Evolutionary conservation across 1,140 invertebrate genomes (phyloP), one percentile per base, ranked within the genome.

Genomic region (Drosophila miranda): DNA sequence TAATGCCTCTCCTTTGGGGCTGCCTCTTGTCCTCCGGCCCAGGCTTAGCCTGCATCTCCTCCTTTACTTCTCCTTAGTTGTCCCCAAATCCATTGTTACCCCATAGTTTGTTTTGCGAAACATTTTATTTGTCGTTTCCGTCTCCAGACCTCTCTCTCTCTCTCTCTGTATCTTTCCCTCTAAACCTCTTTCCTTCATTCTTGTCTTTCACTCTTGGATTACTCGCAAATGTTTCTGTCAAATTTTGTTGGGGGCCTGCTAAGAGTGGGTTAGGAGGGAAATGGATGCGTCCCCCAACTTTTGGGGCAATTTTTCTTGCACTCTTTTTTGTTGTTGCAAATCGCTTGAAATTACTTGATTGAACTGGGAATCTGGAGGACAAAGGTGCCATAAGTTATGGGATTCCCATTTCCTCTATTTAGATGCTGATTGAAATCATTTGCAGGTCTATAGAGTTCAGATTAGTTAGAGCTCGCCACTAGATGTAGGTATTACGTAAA

Each of bases 1-100:
- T 87, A 86, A 84, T 84, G 82, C 72, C 66, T 57, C 68, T 67
- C 57, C 74, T 77, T 73, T 76, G 69, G 62, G 78, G 78, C 26
- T 64, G 55, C 16, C 67, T 48, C 61, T 50, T 26, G 9, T 38
- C 11, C 34, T 38, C 11, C 34, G 5, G 34, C 11, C 3, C 34
- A 13, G 34, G 1, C 34, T 13, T 3, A 5, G 50, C 9, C 50
- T 38, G 30, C 50, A 19, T 19, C 14, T 38, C 14, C 28, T 30
- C 2, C n/a, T 6, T 41, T 28, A 19, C 13, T 38, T 13, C 21
- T 21, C 16, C 55, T 41, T 28, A 30, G 42, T 38, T 42, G 21
- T 55, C 57, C 30, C 71, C 51, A 75, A 57, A 75, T 67, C 69
- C 57, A 75, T 66, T 64, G 68, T 68, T 68, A 52, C 41, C 23